Evolutionary conservation across 1,140 invertebrate genomes (phyloP).

Genomic region (Heliothis subflexa): DNA sequence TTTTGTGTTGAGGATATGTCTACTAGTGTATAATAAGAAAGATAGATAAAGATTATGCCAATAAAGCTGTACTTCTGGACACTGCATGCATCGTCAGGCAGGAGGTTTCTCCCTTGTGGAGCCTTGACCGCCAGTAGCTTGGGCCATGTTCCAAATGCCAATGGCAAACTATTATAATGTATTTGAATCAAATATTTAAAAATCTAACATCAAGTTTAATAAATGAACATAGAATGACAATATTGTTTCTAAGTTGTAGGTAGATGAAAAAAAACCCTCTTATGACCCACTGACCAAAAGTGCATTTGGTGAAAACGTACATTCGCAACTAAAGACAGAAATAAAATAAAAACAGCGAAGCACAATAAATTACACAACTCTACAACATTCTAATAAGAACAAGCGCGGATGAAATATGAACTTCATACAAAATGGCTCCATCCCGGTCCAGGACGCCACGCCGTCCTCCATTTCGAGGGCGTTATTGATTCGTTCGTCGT

Average conservation of each 20-base stretch:
- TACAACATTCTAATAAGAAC: constrained; percentile 9
- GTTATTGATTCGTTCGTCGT: constrained; percentile 56
- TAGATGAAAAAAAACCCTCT: not conserved
- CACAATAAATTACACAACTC: constrained; percentile 9
- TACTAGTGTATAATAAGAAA: too few relatives aligned
- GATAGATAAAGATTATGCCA: too few relatives aligned
- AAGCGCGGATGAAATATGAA: not conserved
- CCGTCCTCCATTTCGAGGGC: constrained; percentile 19
- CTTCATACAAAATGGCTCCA: constrained; percentile 35
- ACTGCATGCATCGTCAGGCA: too few relatives aligned
- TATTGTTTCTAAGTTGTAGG: not conserved
- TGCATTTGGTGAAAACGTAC: not conserved
- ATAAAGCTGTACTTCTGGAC: too few relatives aligned
- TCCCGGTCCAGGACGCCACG: constrained; percentile 44
- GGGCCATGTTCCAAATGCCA: too few relatives aligned
- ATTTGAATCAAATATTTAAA: too few relatives aligned
- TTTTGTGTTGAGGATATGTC: too few relatives aligned
- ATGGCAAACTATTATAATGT: too few relatives aligned
- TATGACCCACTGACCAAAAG: too few relatives aligned
- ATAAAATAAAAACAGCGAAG: not conserved
- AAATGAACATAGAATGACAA: not conserved
- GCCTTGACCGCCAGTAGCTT: too few relatives aligned
- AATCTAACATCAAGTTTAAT: not conserved
- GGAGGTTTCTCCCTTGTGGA: too few relatives aligned
- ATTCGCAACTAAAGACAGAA: constrained; percentile 3